phyloP scores from a whole-genome alignment of 1,140 invertebrate species.

The Drosophila rhopaloa region DNA sequence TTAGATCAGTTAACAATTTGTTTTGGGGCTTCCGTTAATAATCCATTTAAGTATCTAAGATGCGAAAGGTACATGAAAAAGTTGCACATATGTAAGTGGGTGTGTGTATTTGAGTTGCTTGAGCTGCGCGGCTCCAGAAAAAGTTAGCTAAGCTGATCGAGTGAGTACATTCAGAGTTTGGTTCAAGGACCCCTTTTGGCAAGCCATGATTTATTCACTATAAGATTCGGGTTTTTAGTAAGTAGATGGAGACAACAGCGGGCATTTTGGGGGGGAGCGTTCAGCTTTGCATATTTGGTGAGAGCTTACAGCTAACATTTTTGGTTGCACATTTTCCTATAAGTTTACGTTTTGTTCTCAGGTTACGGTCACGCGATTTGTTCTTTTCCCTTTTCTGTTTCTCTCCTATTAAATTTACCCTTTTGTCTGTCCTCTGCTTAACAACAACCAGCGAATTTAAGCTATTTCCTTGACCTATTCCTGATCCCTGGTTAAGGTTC shows the following conservation, averaged over 20 bases:
- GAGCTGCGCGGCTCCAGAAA: slow-evolving; percentile 34
- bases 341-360: slow-evolving; percentile 50
- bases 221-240: slow-evolving; percentile 6
- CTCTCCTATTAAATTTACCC: slow-evolving; percentile 19
- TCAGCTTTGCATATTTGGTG: slow-evolving; percentile 53
- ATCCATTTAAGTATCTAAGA: slow-evolving; percentile 70
- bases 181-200: slow-evolving; percentile 24
- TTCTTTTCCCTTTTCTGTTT: slow-evolving; percentile 36
- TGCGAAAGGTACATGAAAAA: slow-evolving; percentile 82
- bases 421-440: slow-evolving; percentile 33
- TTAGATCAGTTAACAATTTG: slow-evolving; percentile 68
- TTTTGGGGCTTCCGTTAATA: slow-evolving; percentile 37
- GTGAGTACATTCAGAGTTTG: slow-evolving; percentile 40
- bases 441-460: slow-evolving; percentile 56
- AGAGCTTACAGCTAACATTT: slow-evolving; percentile 67
- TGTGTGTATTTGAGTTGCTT: slow-evolving; percentile 25
- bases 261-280: slow-evolving; percentile 8
- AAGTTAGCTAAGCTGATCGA: slow-evolving; percentile 40
- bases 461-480: slow-evolving; percentile 14
- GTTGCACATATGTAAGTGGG: slow-evolving; percentile 58
- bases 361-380: slow-evolving; percentile 71
- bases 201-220: slow-evolving; percentile 28
- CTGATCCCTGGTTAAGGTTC: slow-evolving; percentile 3
- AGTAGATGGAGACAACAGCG: slow-evolving; percentile 28
- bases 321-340: slow-evolving; percentile 45